These are phyloP conservation scores for Drosophila seclusa DNA, from an alignment of 2,888 invertebrate species.

Conservation along the genomic window DNA sequence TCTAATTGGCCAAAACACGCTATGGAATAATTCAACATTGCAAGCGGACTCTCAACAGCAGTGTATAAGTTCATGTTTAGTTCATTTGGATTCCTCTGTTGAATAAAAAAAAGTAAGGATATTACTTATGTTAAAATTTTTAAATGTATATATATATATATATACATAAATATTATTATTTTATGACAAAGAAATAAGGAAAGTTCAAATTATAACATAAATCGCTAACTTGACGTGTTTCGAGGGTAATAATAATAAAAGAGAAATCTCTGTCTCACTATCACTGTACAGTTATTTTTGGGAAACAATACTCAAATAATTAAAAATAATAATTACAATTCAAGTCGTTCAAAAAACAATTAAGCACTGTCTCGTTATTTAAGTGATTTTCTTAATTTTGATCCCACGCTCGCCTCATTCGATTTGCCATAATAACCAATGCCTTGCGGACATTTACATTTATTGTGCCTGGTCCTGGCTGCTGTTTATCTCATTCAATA, in stretches of 20 bases:
- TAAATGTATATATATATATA: too few relatives aligned
- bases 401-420: slow-evolving; percentile 61
- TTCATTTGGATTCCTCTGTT: not conserved
- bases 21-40: slow-evolving; percentile 16
- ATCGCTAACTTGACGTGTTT: too few relatives aligned
- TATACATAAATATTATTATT: not conserved
- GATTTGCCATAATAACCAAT: slow-evolving; percentile 54
- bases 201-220: not conserved
- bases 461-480: slow-evolving; percentile 42
- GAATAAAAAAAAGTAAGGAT: too few relatives aligned
- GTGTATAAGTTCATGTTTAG: not conserved
- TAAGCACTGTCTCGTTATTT: not conserved
- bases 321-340: not conserved
- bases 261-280: not conserved
- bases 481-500: slow-evolving; percentile 69
- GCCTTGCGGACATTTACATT: slow-evolving; percentile 64
- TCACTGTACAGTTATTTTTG: not conserved
- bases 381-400: not conserved
- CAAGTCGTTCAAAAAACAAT: not conserved
- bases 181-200: not conserved
- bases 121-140: not conserved
- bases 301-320: not conserved
- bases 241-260: not conserved
- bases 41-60: not conserved
- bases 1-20: slow-evolving; percentile 44